These are phyloP conservation scores for Catharus minimus DNA, from an alignment of 2,113 vertebrate species.

Conservation along the genomic window DNA sequence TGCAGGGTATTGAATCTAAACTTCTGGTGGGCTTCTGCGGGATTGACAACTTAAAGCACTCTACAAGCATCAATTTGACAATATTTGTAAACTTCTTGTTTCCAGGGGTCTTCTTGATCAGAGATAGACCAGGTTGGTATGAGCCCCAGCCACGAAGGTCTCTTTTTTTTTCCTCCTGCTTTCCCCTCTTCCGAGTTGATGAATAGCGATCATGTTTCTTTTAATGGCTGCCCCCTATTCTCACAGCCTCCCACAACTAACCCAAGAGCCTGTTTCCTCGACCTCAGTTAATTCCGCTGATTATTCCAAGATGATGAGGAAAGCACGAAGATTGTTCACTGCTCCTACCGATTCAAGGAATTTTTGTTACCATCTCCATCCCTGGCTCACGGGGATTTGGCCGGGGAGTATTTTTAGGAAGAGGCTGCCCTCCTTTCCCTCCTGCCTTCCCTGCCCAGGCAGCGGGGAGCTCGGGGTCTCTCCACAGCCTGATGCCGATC, in stretches of 20 bases:
- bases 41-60: constrained; percentile 70
- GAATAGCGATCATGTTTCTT: constrained; percentile 89
- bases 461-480: not conserved
- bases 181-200: constrained; percentile 73
- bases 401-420: not conserved
- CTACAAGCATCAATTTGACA: constrained; percentile 78
- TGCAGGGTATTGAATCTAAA: constrained; percentile 8
- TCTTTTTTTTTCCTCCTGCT: not conserved
- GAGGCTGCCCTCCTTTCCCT: not conserved
- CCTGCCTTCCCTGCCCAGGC: not conserved
- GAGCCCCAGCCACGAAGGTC: constrained; percentile 69
- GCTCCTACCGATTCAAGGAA: constrained; percentile 38
- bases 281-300: constrained; percentile 91
- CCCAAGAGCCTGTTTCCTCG: constrained; percentile 83
- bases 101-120: constrained; percentile 84
- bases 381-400: not conserved
- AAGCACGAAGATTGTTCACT: constrained; percentile 46
- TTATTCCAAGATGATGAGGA: constrained; percentile 90
- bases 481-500: rapidly evolving
- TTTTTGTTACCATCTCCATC: constrained; percentile 25
- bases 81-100: constrained; percentile 89
- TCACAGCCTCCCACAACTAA: constrained; percentile 89
- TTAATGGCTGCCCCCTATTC: constrained; percentile 88
- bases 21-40: constrained; percentile 32
- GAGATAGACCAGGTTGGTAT: constrained; percentile 66